phyloP scores from a whole-genome alignment of 2,888 invertebrate species.

The Cheilosia scutellata region DNA sequence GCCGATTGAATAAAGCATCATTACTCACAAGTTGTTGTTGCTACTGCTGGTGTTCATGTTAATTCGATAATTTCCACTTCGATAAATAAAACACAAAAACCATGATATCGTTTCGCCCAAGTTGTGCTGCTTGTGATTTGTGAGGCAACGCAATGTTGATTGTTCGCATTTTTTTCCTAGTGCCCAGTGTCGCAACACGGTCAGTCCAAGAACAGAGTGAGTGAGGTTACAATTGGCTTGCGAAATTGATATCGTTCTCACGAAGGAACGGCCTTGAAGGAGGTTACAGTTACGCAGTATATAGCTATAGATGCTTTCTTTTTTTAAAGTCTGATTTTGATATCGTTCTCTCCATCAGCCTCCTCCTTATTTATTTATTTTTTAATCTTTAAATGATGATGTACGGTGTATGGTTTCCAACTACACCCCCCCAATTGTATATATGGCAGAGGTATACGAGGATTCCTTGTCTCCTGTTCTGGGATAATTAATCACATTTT shows the following conservation, averaged over 20 bases:
- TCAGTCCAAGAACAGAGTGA: slow-evolving; percentile 44
- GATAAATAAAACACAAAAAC: slow-evolving; percentile 70
- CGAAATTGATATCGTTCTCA: slow-evolving; percentile 53
- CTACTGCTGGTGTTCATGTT: slow-evolving; percentile 61
- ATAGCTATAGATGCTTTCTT: no score
- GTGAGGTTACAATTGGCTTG: slow-evolving; percentile 38
- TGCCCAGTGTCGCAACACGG: not conserved
- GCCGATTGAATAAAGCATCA: slow-evolving; percentile 72
- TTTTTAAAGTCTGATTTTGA: not conserved
- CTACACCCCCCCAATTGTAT: not conserved
- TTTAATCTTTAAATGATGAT: slow-evolving; percentile 43
- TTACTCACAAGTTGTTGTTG: slow-evolving; percentile 56
- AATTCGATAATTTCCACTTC: slow-evolving; percentile 74
- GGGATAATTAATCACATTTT: slow-evolving; percentile 73
- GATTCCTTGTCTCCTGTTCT: slow-evolving; percentile 3
- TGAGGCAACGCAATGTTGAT: slow-evolving; percentile 20
- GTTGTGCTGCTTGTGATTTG: slow-evolving; percentile 19
- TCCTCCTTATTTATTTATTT: slow-evolving; percentile 25
- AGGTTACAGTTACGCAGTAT: no score
- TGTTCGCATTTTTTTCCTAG: not conserved
- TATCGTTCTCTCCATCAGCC: not conserved
- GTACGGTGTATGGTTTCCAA: slow-evolving; percentile 44
- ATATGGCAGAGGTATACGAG: not conserved
- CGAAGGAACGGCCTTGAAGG: slow-evolving; percentile 47
- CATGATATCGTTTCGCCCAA: slow-evolving; percentile 61